These are phyloP conservation scores for Drosophila pegasa DNA, from an alignment of 2,888 invertebrate genomes.

Conservation along the genomic window DNA sequence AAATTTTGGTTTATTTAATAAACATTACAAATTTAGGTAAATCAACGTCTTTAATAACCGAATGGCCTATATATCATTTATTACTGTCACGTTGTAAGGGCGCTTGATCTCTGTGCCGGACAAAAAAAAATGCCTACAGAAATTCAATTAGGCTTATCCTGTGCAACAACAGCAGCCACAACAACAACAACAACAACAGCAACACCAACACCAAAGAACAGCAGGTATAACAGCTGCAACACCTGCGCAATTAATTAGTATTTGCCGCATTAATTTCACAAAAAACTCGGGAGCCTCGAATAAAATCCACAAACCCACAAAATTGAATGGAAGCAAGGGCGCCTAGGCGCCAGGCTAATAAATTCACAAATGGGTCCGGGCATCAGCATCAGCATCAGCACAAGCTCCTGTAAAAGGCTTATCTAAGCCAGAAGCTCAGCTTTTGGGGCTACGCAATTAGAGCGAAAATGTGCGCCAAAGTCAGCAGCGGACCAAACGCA, in stretches of 20 bases:
- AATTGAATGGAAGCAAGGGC: background rate
- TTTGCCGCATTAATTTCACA: constrained; percentile 80
- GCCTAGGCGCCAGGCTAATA: constrained; percentile 52
- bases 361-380: constrained; percentile 60
- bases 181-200: constrained; percentile 69
- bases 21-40: background rate
- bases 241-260: constrained; percentile 83
- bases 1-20: too few relatives aligned
- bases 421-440: constrained; percentile 44
- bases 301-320: constrained; percentile 27
- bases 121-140: constrained; percentile 65
- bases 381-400: constrained; percentile 1
- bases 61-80: constrained; percentile 62
- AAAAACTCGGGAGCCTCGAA: constrained; percentile 30
- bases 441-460: constrained; percentile 64
- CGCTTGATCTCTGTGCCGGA: constrained; percentile 31
- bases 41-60: constrained; percentile 19
- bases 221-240: constrained; percentile 76
- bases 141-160: constrained; percentile 83
- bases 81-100: constrained; percentile 47
- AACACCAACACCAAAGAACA: constrained; percentile 65
- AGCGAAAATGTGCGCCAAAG: constrained; percentile 54
- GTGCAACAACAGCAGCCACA: constrained; percentile 49
- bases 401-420: constrained; percentile 52
- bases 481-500: constrained; percentile 50